A percentile compares a stretch with the other conserved stretches of the same genome.
phyloP scores from a whole-genome alignment of 2,113 vertebrate species.

The Osmerus eperlanus region DNA sequence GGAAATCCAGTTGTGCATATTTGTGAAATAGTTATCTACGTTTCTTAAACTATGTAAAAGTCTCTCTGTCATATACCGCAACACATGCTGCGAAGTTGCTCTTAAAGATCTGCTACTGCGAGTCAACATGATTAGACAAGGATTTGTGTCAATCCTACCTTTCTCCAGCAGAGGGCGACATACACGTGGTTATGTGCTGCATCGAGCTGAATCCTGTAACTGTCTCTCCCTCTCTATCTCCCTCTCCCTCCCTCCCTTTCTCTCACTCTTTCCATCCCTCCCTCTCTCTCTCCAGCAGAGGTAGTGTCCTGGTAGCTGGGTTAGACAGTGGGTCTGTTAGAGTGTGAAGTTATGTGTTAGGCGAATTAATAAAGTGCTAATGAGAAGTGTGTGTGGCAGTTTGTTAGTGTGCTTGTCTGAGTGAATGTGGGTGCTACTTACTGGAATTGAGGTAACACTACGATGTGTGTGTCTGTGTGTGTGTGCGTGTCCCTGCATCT shows the following conservation, averaged over 20 bases:
- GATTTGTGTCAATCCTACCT: background rate
- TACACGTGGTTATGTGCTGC: background rate
- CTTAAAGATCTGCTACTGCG: background rate
- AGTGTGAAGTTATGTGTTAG: slow-evolving; percentile 1
- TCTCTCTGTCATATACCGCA: background rate
- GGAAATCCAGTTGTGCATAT: no score
- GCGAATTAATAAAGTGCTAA: slow-evolving; percentile 28
- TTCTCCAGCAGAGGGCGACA: slow-evolving; percentile 40
- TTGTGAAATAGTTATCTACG: no score
- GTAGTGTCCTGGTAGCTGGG: background rate
- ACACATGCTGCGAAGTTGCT: slow-evolving; percentile 31
- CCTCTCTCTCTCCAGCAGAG: background rate
- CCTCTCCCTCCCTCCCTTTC: background rate
- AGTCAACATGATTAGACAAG: background rate
- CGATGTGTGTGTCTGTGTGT: background rate
- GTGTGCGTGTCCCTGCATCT: background rate
- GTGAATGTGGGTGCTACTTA: background rate
- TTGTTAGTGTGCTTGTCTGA: background rate
- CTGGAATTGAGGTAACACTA: background rate
- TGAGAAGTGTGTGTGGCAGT: slow-evolving; percentile 29
- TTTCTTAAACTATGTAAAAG: no score
- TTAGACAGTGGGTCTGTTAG: background rate
- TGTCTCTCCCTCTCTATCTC: background rate
- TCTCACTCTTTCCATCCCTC: slow-evolving; percentile 14
- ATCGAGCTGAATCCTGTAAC: background rate